A percentile compares a stretch with the other conserved stretches of the same genome.
Conservation (phyloP, 2,797 vertebrate genomes). For the Adelosebastes latens region DNA sequence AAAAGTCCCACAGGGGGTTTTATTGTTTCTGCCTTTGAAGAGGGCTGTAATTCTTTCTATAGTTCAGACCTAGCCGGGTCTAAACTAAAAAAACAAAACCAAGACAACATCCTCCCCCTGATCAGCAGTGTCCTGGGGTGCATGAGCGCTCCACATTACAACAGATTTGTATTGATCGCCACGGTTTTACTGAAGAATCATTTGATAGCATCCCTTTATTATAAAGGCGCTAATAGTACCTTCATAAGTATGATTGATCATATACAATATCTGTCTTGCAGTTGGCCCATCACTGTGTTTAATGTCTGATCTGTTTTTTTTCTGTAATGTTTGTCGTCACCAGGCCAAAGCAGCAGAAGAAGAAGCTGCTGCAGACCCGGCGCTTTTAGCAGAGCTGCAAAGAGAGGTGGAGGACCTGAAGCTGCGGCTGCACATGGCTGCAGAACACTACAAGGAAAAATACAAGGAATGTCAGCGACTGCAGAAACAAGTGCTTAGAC, state of each 20-base stretch:
- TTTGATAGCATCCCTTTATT: neutral
- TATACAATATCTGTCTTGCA: neutral
- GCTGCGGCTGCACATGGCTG: slow-evolving; percentile 97
- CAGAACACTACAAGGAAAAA: slow-evolving; percentile 99
- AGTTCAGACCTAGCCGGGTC: neutral
- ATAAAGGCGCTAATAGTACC: neutral
- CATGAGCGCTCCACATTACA: neutral
- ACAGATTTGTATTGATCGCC: neutral
- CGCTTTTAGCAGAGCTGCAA: slow-evolving; percentile 89
- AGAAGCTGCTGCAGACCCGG: slow-evolving; percentile 65
- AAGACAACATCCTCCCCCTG: neutral
- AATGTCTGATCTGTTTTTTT: neutral
- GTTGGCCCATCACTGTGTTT: neutral
- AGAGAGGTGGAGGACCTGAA: slow-evolving; percentile 98
- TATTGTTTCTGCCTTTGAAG: neutral
- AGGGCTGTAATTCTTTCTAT: neutral
- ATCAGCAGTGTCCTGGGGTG: neutral
- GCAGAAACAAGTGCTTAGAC: slow-evolving; percentile 93
- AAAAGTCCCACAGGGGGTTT: neutral
- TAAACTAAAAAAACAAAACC: neutral
- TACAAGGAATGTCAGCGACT: slow-evolving; percentile 98
- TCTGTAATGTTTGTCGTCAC: slow-evolving; percentile 6
- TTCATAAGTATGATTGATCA: too few relatives aligned
- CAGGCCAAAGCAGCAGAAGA: slow-evolving; percentile 71
- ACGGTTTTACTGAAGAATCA: neutral